Base-by-base conservation (phyloP, 1,140 invertebrate genomes). In the Stegodyphus dumicola region DNA sequence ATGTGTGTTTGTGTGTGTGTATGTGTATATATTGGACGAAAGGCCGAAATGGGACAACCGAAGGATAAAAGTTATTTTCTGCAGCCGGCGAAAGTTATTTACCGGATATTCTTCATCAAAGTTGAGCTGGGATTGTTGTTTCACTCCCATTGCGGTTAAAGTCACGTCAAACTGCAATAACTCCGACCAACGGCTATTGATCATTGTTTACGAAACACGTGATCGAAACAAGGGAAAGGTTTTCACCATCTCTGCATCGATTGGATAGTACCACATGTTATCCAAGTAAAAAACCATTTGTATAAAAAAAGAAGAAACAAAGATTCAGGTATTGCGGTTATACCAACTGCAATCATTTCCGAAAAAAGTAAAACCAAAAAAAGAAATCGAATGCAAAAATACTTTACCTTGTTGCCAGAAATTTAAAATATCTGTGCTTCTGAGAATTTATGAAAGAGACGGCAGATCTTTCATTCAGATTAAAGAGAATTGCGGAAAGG, bases 131-230 rank as follows among this genome's bases (percentile, higher is more conserved):
- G 69, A 83, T 83, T 83, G 70, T 66, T 83, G 79, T 83, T 76
- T 84, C 49, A 33, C 64, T 84, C 64, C 81, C 81, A 84, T 84
- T 84, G 81, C 65, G 81, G 81, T 84, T 84, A 76, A 84, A 84
- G 81, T 84, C 81, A 84, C 81, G 81, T 84, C 81, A 84, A 84
- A 75, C 71, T 76, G 81, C 81, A 84, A 84, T 84, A 84, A 84
- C 81, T 84, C 81, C 74, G 73, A 84, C 81, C 81, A 75, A 84
- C 60, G 53, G 64, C 81, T 84, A 84, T 84, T 84, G 81, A 84
- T 84, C 81, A 84, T 84, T 75, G 81, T 84, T 84, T 84, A 73
- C 65, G 81, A 76, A 84, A 84, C 81, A 84, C 81, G 81, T 84
- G 81, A 81, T 81, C 54, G 79, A 81, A 74, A 81, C 79, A 81